These are phyloP conservation scores for Lysandra coridon DNA, from an alignment of 2,888 invertebrate species.

Conservation along the genomic window DNA sequence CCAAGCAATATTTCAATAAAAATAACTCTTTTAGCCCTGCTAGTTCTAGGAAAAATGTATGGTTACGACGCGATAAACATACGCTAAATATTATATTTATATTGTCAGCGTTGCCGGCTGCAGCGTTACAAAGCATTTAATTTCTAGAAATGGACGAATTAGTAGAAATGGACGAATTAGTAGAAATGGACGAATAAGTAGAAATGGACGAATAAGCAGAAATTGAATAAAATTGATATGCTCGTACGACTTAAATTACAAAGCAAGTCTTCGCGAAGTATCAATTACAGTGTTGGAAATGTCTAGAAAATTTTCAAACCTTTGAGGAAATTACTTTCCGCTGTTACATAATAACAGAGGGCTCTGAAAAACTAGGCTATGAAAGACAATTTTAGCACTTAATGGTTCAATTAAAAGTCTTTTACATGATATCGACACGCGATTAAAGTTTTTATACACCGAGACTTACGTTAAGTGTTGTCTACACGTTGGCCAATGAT, in stretches of 20 bases:
- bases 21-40: background rate
- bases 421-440: background rate
- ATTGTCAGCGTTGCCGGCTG: too few relatives aligned
- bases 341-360: conserved; percentile 11
- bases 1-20: background rate
- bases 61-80: background rate
- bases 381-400: background rate
- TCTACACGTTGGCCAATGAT: too few relatives aligned
- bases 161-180: background rate
- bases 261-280: background rate
- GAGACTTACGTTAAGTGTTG: too few relatives aligned
- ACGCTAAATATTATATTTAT: too few relatives aligned
- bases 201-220: background rate
- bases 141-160: background rate
- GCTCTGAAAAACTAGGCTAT: background rate
- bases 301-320: conserved; percentile 26
- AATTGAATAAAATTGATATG: background rate
- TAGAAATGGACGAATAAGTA: background rate
- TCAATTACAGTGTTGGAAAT: conserved; percentile 30
- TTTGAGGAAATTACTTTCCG: conserved; percentile 18
- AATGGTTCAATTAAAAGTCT: background rate
- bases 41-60: background rate
- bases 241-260: conserved; percentile 20
- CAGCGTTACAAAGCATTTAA: background rate
- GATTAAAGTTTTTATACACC: background rate